Base-by-base conservation (phyloP, 2,797 vertebrate genomes). In the Simalia tracyae region DNA sequence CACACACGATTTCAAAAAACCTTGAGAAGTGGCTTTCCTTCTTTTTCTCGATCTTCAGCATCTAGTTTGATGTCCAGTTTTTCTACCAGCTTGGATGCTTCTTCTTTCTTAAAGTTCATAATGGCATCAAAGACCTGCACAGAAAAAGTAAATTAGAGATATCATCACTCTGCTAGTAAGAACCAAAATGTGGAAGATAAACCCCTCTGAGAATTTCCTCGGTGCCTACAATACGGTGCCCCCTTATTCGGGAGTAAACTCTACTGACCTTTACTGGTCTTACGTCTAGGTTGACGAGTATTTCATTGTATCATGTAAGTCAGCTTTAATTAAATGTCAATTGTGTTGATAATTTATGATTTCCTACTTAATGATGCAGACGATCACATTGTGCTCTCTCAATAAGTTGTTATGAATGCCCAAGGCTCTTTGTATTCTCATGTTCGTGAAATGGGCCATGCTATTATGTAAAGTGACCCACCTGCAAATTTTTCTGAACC, bases 61-160 rank as follows among this genome's bases (percentile, higher is more conserved):
- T 97, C 97, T 85, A 97, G 94, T 90, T 97, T 97, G 92, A 96
- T 96, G 88, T 97, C 97, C 88, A 96, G 94, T 92, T 98, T 97
- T 64, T 97, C 97, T 50, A 97, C 96, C 92, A 97, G 91, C 94
- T 97, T 97, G 91, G 96, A 95, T 0, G 95, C 95, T 76, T 97
- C 97, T 28, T 98, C 97, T 90, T 97, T 97, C 72, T 97, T 97
- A 94, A 98, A 97, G 94, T 97, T 97, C 97, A 97, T 98, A 93
- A 97, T 96, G 90, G 97, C 97, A 91, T 98, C 97, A 91, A 98
- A 98, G 89, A 97, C 94, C 97, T 98, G 24, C 1, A 85, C 24
- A 46, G 24, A 5, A 54, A 14, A 63, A 50, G 1, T 0, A 7
- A 12, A 7, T 26, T 88, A 76, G 85, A 46, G 17, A 22, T 9